These are phyloP conservation scores for Clistopyga incitator DNA, from an alignment of 2,888 invertebrate genomes.

Conservation along the genomic window DNA sequence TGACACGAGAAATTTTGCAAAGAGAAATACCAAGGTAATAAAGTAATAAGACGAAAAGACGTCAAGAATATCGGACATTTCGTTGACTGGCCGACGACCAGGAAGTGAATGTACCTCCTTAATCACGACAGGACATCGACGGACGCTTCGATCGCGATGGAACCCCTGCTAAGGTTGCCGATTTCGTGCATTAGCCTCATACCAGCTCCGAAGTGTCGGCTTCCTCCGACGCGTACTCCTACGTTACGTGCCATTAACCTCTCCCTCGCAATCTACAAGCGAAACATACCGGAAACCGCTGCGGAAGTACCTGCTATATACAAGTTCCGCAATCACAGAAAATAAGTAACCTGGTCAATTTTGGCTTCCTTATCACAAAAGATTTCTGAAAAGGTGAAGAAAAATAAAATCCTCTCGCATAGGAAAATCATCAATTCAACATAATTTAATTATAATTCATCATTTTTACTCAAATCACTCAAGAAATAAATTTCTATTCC, in stretches of 20 bases:
- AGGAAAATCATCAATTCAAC: too few relatives aligned
- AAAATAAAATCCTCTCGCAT: too few relatives aligned
- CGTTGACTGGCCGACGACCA: neutral
- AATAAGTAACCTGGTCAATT: too few relatives aligned
- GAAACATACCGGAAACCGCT: neutral
- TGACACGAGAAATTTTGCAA: neutral
- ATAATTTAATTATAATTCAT: too few relatives aligned
- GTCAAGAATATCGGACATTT: neutral
- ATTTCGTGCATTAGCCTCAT: constrained; percentile 38
- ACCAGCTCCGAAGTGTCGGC: constrained; percentile 1
- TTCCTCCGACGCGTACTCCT: neutral
- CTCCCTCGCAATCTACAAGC: neutral
- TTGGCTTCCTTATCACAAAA: too few relatives aligned
- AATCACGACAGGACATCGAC: constrained; percentile 48
- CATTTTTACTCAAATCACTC: too few relatives aligned
- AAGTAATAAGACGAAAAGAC: neutral
- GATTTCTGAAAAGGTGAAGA: too few relatives aligned
- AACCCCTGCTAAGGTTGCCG: constrained; percentile 29
- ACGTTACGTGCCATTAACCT: neutral
- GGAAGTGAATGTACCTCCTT: constrained; percentile 7
- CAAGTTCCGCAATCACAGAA: too few relatives aligned
- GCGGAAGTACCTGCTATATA: too few relatives aligned
- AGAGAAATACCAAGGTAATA: neutral
- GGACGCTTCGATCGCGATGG: constrained; percentile 18
- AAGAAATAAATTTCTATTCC: too few relatives aligned